Evolutionary conservation across 2,888 invertebrate genomes (phyloP).

Genomic region (Gymnoscelis rufifasciata): DNA sequence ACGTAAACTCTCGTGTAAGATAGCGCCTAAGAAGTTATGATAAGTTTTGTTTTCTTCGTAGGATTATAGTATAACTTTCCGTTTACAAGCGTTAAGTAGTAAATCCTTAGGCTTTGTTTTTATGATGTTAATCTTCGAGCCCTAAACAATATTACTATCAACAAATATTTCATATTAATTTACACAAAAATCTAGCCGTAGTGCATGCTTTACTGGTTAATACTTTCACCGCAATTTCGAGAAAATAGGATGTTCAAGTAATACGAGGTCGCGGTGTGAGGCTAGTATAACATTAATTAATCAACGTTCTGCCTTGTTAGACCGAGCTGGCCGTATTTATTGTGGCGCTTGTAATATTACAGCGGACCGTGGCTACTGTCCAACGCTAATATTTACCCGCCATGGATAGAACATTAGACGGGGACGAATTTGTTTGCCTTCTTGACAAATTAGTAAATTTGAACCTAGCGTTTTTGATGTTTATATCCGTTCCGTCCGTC

Average conservation of each 20-base stretch:
- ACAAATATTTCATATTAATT: too few species aligned
- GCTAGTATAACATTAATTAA: conserved; percentile 10
- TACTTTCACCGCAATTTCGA: too few species aligned
- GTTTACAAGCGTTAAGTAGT: background rate
- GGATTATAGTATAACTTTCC: too few species aligned
- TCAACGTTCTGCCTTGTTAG: background rate
- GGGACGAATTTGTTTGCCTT: conserved; percentile 6
- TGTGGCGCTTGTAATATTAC: background rate
- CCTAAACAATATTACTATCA: too few species aligned
- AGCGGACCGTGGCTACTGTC: conserved; percentile 3
- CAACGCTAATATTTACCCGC: conserved; percentile 6
- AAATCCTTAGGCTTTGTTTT: conserved; percentile 35
- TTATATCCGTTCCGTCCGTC: too few species aligned
- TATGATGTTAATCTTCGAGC: too few species aligned
- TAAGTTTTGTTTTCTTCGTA: background rate
- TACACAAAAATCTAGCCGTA: too few species aligned
- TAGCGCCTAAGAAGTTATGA: too few species aligned
- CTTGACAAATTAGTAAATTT: background rate
- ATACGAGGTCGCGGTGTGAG: conserved; percentile 26
- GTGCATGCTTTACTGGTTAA: too few species aligned
- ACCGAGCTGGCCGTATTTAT: background rate
- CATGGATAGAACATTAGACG: conserved; percentile 2
- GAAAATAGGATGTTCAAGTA: too few species aligned
- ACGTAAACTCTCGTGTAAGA: too few species aligned
- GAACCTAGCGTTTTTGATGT: background rate